phyloP scores from a whole-genome alignment of 2,797 vertebrate species.

The Neostethus bicornis region DNA sequence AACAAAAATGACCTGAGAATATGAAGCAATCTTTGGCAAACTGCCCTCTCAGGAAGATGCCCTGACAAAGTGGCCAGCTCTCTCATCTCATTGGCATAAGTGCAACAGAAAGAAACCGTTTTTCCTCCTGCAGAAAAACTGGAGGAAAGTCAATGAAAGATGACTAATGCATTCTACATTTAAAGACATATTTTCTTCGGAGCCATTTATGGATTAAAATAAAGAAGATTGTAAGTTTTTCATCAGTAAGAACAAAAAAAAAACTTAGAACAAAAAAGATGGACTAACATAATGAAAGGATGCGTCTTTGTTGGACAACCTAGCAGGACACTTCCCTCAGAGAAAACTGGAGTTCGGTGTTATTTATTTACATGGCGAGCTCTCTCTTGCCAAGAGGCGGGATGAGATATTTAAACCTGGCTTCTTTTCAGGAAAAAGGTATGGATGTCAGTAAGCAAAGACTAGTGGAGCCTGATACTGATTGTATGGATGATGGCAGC shows the following conservation, averaged over 20 bases:
- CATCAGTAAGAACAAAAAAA: not conserved
- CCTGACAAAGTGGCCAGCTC: slow-evolving; percentile 36
- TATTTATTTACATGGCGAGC: not conserved
- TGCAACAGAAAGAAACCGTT: slow-evolving; percentile 52
- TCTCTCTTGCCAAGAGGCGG: not conserved
- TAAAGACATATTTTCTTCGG: slow-evolving; percentile 12
- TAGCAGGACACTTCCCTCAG: not conserved
- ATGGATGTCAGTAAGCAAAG: slow-evolving; percentile 1
- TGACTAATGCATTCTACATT: slow-evolving; percentile 51
- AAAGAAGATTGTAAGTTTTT: slow-evolving; percentile 3
- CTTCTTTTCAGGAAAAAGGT: slow-evolving; percentile 9
- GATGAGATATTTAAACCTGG: slow-evolving; percentile 8
- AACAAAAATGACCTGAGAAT: slow-evolving; percentile 45
- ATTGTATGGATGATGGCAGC: slow-evolving; percentile 12
- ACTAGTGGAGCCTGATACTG: slow-evolving; percentile 5
- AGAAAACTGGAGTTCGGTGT: slow-evolving; percentile 6
- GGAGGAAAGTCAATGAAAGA: slow-evolving; percentile 41
- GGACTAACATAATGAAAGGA: not conserved
- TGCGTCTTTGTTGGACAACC: not conserved
- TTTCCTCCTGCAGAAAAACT: slow-evolving; percentile 42
- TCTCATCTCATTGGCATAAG: slow-evolving; percentile 60
- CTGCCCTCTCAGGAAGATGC: slow-evolving; percentile 32
- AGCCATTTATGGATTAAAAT: slow-evolving; percentile 15
- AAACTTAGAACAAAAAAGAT: not conserved
- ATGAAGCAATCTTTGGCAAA: slow-evolving; percentile 50